These are phyloP conservation scores for Cataglyphis rosenhaueri DNA, from an alignment of 2,888 invertebrate genomes.

Conservation along the genomic window DNA sequence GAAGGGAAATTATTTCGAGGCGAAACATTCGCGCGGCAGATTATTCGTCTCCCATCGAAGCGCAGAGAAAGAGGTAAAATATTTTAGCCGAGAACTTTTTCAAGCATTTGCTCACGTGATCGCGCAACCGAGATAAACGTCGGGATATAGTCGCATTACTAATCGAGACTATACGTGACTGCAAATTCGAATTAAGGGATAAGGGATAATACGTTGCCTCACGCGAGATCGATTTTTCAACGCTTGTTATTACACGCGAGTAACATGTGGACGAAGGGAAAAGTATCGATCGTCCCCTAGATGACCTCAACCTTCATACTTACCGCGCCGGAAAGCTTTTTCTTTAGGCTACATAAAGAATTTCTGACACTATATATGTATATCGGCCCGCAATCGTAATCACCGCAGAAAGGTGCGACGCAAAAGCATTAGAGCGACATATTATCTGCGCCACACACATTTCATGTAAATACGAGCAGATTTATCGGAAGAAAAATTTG, in stretches of 20 bases:
- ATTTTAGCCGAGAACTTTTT: slow-evolving; percentile 21
- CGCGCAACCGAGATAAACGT: neutral
- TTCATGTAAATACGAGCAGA: neutral
- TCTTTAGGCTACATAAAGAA: slow-evolving; percentile 49
- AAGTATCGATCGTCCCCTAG: slow-evolving; percentile 63
- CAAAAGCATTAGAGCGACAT: slow-evolving; percentile 34
- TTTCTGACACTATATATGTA: slow-evolving; percentile 24
- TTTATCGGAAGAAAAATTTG: neutral
- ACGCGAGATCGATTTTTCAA: slow-evolving; percentile 66
- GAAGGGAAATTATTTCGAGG: slow-evolving; percentile 32
- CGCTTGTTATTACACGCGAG: slow-evolving; percentile 57
- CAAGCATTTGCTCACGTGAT: neutral
- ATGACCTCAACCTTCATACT: slow-evolving; percentile 68
- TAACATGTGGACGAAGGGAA: slow-evolving; percentile 58
- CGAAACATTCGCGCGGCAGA: neutral
- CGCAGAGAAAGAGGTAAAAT: neutral
- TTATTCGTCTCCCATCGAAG: neutral
- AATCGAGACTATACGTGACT: slow-evolving; percentile 26
- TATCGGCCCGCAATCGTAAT: slow-evolving; percentile 39
- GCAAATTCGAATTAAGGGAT: slow-evolving; percentile 19
- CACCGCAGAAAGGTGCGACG: slow-evolving; percentile 16
- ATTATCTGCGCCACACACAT: neutral
- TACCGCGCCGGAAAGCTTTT: slow-evolving; percentile 55
- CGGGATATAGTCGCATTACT: neutral
- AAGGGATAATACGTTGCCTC: slow-evolving; percentile 33